Evolutionary conservation across 1,140 invertebrate genomes (phyloP).

Genomic region (Listronotus bonariensis): DNA sequence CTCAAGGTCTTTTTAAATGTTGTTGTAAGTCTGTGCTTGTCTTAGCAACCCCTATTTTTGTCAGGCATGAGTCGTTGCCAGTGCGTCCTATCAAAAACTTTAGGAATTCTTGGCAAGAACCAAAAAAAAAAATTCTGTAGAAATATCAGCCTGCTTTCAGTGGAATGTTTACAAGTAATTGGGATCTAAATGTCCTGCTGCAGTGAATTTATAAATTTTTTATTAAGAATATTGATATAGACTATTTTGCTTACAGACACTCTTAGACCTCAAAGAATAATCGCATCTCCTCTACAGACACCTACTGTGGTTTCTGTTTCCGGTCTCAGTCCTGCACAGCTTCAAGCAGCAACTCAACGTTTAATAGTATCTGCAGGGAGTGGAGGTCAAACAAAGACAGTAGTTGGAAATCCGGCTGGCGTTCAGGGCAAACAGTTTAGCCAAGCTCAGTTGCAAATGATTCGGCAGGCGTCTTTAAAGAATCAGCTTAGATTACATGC

Average conservation of each 20-base stretch:
- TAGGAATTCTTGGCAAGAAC: too few species aligned
- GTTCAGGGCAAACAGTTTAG: conserved; percentile 57
- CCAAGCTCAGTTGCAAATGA: conserved; percentile 57
- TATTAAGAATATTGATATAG: too few species aligned
- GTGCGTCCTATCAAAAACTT: too few species aligned
- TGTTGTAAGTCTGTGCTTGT: too few species aligned
- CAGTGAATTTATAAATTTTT: too few species aligned
- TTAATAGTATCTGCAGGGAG: conserved; percentile 56
- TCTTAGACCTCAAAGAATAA: conserved; percentile 57
- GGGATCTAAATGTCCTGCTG: too few species aligned
- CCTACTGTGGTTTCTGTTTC: conserved; percentile 58
- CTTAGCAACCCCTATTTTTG: too few species aligned
- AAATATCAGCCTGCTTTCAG: too few species aligned
- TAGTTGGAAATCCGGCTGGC: conserved; percentile 55
- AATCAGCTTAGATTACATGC: conserved; percentile 55
- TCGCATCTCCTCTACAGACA: conserved; percentile 56
- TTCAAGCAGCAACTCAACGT: conserved; percentile 59
- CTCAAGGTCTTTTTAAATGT: too few species aligned
- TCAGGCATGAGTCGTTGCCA: too few species aligned
- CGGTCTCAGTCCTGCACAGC: conserved; percentile 55
- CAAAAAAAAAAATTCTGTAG: too few species aligned
- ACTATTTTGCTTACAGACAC: conserved; percentile 11
- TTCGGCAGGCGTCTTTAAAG: conserved; percentile 54
- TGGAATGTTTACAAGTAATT: too few species aligned
- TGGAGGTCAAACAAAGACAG: conserved; percentile 52